Evolutionary conservation across 2,797 vertebrate genomes (phyloP), one percentile per base, ranked within the genome.

Genomic region (Hyperoplus lanceolatus): DNA sequence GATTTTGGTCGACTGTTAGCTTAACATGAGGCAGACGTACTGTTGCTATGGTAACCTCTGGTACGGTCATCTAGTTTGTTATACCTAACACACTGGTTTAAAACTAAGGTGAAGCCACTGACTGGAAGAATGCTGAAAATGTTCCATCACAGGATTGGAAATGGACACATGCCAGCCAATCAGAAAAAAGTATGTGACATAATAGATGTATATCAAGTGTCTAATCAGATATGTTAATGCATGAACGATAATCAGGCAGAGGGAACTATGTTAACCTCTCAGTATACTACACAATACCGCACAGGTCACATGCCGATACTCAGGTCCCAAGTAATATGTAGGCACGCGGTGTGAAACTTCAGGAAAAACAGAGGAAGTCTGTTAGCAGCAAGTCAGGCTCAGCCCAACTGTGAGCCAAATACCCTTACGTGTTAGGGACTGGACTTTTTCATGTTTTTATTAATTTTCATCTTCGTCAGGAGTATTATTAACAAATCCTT

Each of bases 221-320:
- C 6, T 46, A 51, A 58, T 73, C 38, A 77, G 14, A 64, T 62
- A 51, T 75, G 46, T 76, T 72, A n/a, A 62, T 67, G 36, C 43
- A 72, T 8, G 0, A 56, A 68, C 46, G 45, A 81, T 75, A 50
- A 36, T 53, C 16, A 82, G 51, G 77, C 54, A 61, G 21, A 85
- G 49, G 39, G 54, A 70, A 58, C 64, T 81, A 45, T 83, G 46
- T 82, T 79, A 59, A 56, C 42, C 53, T 66, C 63, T 71, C 55
- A 49, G 39, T 56, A 29, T 84, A 42, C n/a, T 12, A 73, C 49
- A 73, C 62, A 85, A 77, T 69, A 76, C 39, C 57, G 29, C 29
- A 76, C 65, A 75, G 75, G 77, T 92, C 83, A 84, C 87, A 89
- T 87, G 77, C 61, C 36, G 62, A 10, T 70, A 29, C 67, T 80